A percentile compares a stretch with the other conserved stretches of the same genome.
Conservation (phyloP, 2,113 vertebrate species). For the Hemibagrus wyckioides region DNA sequence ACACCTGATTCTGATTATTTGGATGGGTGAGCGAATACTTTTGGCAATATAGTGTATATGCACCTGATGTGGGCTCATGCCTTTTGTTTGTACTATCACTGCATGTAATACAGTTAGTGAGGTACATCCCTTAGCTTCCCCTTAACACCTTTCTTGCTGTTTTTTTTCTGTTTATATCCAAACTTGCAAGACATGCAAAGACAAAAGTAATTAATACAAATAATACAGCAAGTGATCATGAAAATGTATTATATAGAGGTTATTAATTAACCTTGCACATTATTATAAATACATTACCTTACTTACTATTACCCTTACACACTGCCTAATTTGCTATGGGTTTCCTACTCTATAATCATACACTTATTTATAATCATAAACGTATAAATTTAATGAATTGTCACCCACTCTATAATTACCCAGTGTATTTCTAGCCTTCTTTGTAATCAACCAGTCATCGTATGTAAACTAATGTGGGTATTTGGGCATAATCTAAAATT, state of each 20-base stretch:
- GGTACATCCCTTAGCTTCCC: background rate
- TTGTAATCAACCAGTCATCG: background rate
- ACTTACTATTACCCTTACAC: background rate
- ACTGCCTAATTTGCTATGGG: background rate
- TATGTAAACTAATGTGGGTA: background rate
- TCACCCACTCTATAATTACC: background rate
- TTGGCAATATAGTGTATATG: too few relatives aligned
- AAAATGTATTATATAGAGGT: background rate
- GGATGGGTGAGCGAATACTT: too few relatives aligned
- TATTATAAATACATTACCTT: background rate
- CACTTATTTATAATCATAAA: background rate
- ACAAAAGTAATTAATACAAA: background rate
- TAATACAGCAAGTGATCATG: background rate
- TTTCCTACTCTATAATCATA: background rate
- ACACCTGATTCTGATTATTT: too few relatives aligned
- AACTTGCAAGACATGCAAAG: background rate
- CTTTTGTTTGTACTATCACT: background rate
- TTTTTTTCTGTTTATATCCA: background rate
- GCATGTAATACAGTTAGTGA: background rate
- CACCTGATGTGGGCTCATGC: background rate
- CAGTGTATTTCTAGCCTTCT: background rate
- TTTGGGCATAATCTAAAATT: too few relatives aligned
- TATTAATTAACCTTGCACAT: background rate
- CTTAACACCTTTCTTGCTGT: background rate
- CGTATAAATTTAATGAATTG: background rate